Base-by-base conservation (phyloP, 30 jellyfish, hydroid and myxozoan genomes). In the Hydractinia symbiolongicarpus region DNA sequence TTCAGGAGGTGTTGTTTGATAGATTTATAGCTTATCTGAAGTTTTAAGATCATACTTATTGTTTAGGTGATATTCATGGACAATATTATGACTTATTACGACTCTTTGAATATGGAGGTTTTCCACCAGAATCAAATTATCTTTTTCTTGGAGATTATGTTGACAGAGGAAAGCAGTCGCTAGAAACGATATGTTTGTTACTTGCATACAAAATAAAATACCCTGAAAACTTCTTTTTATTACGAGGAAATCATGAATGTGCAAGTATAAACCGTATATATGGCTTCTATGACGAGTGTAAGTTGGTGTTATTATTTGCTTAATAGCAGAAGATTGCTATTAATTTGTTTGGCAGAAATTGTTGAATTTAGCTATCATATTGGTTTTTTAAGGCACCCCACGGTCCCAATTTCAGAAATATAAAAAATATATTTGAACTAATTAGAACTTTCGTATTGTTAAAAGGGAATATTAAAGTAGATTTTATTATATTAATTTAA, bases 221-320 rank as follows among this genome's bases (percentile, higher is more conserved):
- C 70, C 99, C 99, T 13, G 99, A 94, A 74, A 94, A 94, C 83
- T 94, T 94, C 78, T 94, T 88, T 82, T 85, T 94, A 58, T 82
- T 94, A 50, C 95, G 99, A 72, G 99, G 99, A 20, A 94, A 94
- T 74, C 99, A 94, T 77, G 99, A 94, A 69, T 94, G 99, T 80
- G 99, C 99, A 16, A 94, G 99, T 79, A 94, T 94, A 51, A 94
- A 94, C 86, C 79, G 99, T 62, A 94, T 94, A 8, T 94, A 94
- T 82, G 99, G 99, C 14, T 94, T 94, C 60, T 94, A 94, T 72
- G 99, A 94, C 86, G 99, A 94, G 79, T 94, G 99, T 94, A 84
- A 94, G 97, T 85, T 7, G 20, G 53, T 83, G 7, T 15, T 77
- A 6, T 64, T 64, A 30, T 30, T 30, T 30, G 44, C 44, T 30